Conservation (phyloP, 35 echinoderm and acorn worm species). For the Eucidaris tribuloides region DNA sequence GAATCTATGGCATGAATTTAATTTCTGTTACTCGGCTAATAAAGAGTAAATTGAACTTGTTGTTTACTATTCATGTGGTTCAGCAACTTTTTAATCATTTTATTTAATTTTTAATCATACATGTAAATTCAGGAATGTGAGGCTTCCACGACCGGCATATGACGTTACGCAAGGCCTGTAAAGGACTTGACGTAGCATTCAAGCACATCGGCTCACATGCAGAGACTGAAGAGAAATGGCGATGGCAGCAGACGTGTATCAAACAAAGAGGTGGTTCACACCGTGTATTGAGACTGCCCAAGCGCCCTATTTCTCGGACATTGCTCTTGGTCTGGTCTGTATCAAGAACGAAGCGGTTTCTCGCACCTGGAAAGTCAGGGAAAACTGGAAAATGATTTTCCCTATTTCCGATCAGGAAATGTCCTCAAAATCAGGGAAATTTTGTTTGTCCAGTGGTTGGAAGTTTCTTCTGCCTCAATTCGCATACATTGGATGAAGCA, state of each 20-base stretch:
- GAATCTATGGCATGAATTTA: background rate
- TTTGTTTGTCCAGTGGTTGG: too few species aligned
- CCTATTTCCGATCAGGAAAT: too few species aligned
- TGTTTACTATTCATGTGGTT: background rate
- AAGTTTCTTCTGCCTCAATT: too few species aligned
- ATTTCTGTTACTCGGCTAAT: background rate
- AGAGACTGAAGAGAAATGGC: conserved; percentile 80
- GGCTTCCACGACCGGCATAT: conserved; percentile 94
- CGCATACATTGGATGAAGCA: too few species aligned
- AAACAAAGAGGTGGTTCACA: conserved; percentile 85
- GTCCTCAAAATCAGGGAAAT: too few species aligned
- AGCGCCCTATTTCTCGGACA: too few species aligned
- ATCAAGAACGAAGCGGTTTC: too few species aligned
- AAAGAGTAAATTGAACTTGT: too few species aligned
- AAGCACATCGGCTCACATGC: conserved; percentile 49
- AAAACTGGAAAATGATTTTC: too few species aligned
- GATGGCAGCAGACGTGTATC: conserved; percentile 78
- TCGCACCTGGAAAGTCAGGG: too few species aligned
- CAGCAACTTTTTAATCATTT: background rate
- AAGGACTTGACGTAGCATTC: conserved; percentile 63
- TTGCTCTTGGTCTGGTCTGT: too few species aligned
- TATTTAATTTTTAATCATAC: background rate
- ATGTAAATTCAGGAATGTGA: conserved; percentile 94
- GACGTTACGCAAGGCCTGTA: conserved; percentile 78
- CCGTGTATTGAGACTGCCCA: too few species aligned